Conservation (phyloP, 64 coral and sea anemone genomes). For the Montipora efflorescens region DNA sequence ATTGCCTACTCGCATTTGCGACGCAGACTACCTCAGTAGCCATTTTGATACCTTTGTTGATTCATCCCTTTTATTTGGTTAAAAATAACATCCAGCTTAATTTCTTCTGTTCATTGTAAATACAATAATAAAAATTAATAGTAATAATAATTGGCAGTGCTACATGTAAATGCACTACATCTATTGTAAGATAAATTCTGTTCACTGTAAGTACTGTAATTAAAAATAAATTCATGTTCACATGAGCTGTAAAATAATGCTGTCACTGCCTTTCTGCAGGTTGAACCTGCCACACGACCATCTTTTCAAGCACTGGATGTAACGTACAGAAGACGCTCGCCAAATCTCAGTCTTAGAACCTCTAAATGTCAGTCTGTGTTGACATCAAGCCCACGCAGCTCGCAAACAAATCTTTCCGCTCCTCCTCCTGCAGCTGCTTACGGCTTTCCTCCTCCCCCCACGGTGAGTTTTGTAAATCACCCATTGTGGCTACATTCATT, state of each 20-base stretch:
- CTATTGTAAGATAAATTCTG: no score
- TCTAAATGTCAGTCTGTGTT: conserved; percentile 88
- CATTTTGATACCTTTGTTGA: neutral
- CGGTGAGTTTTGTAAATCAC: conserved; percentile 69
- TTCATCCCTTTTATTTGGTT: neutral
- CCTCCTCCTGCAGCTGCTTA: conserved; percentile 49
- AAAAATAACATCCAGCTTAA: neutral
- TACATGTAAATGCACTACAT: no score
- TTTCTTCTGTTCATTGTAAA: no score
- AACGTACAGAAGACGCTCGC: conserved; percentile 80
- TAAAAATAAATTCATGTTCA: neutral
- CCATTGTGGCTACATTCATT: neutral
- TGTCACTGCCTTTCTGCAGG: conserved; percentile 65
- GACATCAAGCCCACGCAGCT: conserved; percentile 49
- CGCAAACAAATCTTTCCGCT: conserved; percentile 16
- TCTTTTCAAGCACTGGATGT: conserved; percentile 97
- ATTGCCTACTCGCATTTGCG: no score
- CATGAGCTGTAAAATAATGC: neutral
- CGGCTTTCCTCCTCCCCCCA: conserved; percentile 55
- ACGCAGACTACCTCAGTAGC: no score
- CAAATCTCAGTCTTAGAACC: conserved; percentile 73
- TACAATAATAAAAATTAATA: no score
- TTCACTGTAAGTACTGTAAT: no score
- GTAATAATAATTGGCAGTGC: no score
- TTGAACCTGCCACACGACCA: conserved; percentile 72